Evolutionary conservation across 2,888 invertebrate genomes (phyloP).

Genomic region (Darwinula stevensoni): DNA sequence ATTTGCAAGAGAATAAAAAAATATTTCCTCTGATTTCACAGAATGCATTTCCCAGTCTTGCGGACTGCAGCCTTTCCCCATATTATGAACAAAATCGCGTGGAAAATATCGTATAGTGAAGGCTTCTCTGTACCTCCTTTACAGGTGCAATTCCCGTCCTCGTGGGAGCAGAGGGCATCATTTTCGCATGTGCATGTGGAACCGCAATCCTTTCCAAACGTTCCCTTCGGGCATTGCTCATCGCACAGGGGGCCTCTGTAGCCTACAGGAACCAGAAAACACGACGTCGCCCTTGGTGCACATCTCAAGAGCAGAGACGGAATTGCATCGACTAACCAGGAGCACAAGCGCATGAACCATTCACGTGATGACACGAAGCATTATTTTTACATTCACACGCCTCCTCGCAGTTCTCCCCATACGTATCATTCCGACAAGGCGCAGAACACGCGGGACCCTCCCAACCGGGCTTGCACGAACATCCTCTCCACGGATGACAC

Average conservation of each 20-base stretch:
- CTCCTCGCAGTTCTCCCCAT: constrained; percentile 42
- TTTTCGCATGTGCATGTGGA: constrained; percentile 13
- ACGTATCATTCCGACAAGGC: constrained; percentile 49
- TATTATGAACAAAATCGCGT: too few relatives aligned
- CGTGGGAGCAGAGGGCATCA: constrained; percentile 14
- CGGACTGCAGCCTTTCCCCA: too few relatives aligned
- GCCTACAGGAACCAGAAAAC: background rate
- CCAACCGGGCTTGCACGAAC: constrained; percentile 46
- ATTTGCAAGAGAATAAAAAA: too few relatives aligned
- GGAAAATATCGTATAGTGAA: too few relatives aligned
- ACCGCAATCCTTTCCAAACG: constrained; percentile 13
- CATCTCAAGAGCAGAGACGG: too few relatives aligned
- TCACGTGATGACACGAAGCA: constrained; percentile 52
- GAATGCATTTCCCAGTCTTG: too few relatives aligned
- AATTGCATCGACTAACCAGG: constrained; percentile 23
- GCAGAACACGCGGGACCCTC: constrained; percentile 43
- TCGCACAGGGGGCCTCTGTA: constrained; percentile 9
- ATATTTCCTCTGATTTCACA: too few relatives aligned
- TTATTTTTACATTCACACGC: constrained; percentile 52
- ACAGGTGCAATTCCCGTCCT: constrained; percentile 17
- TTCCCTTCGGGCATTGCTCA: constrained; percentile 12
- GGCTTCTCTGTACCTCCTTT: constrained; percentile 10
- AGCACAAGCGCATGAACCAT: constrained; percentile 47
- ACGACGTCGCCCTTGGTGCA: too few relatives aligned
- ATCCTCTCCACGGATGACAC: constrained; percentile 17